Evolutionary conservation across 2,888 invertebrate species (phyloP).

Genomic region (Lymantria monacha): DNA sequence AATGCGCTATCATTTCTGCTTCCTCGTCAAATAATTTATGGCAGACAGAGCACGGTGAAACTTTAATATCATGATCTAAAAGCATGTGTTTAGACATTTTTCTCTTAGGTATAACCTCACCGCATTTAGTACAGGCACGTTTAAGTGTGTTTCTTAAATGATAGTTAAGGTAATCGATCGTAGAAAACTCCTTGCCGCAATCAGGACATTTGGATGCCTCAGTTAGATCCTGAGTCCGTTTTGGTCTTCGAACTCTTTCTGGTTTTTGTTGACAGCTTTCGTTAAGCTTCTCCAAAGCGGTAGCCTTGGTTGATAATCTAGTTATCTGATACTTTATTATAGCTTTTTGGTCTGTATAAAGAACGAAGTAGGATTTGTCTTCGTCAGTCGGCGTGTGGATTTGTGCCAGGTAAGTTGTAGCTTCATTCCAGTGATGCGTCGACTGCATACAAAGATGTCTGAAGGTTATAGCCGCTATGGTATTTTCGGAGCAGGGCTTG

Average conservation of each 20-base stretch:
- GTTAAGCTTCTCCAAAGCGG: conserved; percentile 41
- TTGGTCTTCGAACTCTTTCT: conserved; percentile 6
- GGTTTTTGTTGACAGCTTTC: conserved; percentile 15
- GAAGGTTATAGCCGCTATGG: conserved; percentile 49
- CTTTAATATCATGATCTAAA: conserved; percentile 32
- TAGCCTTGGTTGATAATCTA: conserved; percentile 18
- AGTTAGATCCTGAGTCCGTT: conserved; percentile 4
- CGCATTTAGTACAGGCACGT: conserved; percentile 51
- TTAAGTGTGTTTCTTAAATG: conserved; percentile 54
- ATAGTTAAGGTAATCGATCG: conserved; percentile 43
- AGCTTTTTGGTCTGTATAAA: conserved; percentile 37
- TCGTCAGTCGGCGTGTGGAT: conserved; percentile 30
- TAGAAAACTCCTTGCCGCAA: conserved; percentile 49
- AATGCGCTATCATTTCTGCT: conserved; percentile 34
- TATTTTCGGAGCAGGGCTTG: conserved; percentile 50
- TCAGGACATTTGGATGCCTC: conserved; percentile 42
- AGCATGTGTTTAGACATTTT: conserved; percentile 48
- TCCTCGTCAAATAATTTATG: conserved; percentile 43
- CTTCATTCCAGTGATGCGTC: conserved; percentile 47
- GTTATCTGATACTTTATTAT: conserved; percentile 40
- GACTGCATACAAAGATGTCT: conserved; percentile 50
- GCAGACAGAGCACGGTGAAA: conserved; percentile 47
- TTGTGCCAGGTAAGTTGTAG: conserved; percentile 34
- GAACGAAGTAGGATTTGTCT: conserved; percentile 49
- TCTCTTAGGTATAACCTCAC: conserved; percentile 40